These are phyloP conservation scores for Pedetes capensis DNA, from an alignment of 2,113 vertebrate genomes.

Conservation along the genomic window DNA sequence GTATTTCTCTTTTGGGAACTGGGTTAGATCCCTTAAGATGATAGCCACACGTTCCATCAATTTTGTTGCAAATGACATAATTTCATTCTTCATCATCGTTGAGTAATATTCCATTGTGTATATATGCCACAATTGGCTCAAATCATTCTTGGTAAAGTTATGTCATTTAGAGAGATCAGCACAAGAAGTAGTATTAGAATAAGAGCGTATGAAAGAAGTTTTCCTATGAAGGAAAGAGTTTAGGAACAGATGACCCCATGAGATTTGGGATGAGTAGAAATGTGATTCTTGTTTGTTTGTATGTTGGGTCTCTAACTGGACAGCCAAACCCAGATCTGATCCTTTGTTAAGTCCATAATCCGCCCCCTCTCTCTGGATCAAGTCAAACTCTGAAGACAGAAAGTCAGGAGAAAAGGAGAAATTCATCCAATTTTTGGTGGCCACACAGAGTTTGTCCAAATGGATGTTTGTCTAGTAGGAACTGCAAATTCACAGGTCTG, in stretches of 20 bases:
- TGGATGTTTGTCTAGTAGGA: background rate
- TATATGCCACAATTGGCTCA: too few species aligned
- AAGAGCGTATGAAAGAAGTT: background rate
- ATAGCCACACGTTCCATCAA: too few species aligned
- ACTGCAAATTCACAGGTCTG: background rate
- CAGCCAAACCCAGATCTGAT: background rate
- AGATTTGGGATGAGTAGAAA: background rate
- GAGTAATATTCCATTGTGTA: too few species aligned
- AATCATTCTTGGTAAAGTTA: background rate
- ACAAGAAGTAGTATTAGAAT: background rate
- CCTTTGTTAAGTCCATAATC: too few species aligned
- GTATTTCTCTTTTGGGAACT: too few species aligned
- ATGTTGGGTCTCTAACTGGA: background rate
- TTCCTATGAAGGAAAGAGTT: background rate
- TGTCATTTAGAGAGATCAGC: background rate
- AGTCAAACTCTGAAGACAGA: background rate
- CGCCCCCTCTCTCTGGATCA: background rate
- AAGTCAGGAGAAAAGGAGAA: slow-evolving; percentile 1
- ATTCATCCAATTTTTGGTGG: background rate
- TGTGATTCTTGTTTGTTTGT: background rate
- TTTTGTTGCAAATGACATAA: too few species aligned
- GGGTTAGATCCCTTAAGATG: too few species aligned
- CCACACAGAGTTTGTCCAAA: background rate
- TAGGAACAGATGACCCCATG: background rate
- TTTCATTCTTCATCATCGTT: too few species aligned